These are phyloP conservation scores for Lepidochrysops patricia DNA, from an alignment of 2,888 invertebrate species.

Conservation along the genomic window DNA sequence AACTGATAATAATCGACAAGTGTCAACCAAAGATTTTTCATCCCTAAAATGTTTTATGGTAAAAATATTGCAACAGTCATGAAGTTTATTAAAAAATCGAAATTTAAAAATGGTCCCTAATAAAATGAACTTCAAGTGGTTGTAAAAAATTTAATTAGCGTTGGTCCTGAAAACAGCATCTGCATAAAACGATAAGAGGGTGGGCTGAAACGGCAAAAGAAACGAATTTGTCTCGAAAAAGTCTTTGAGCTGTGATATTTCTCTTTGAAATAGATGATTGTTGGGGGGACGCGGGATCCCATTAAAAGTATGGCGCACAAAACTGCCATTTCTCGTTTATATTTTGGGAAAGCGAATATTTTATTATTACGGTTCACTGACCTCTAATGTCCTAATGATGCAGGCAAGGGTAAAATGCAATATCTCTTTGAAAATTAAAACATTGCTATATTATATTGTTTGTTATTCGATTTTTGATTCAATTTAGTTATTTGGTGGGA, in stretches of 20 bases:
- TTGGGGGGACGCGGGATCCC: background rate
- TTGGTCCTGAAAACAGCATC: background rate
- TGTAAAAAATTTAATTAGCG: background rate
- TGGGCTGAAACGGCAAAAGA: background rate
- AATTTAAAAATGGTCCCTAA: background rate
- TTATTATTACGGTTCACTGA: background rate
- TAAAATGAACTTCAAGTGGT: background rate
- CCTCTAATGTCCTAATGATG: background rate
- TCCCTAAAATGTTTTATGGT: too few species aligned
- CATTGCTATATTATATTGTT: too few species aligned
- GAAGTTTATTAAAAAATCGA: background rate
- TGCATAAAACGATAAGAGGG: constrained; percentile 1
- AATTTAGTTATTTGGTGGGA: too few species aligned
- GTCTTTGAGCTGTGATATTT: background rate
- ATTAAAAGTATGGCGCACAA: background rate
- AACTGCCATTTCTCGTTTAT: background rate
- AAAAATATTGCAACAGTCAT: too few species aligned
- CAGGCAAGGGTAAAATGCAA: background rate
- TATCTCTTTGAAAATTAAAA: background rate
- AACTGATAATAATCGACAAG: too few species aligned
- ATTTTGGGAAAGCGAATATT: background rate
- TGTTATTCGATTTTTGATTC: too few species aligned
- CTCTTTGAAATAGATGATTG: constrained; percentile 1
- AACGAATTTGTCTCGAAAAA: background rate
- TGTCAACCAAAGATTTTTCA: too few species aligned